A percentile compares a stretch with the other conserved stretches of the same genome.
Conservation (phyloP, 2,113 vertebrate species). For the Cyanistes caeruleus region DNA sequence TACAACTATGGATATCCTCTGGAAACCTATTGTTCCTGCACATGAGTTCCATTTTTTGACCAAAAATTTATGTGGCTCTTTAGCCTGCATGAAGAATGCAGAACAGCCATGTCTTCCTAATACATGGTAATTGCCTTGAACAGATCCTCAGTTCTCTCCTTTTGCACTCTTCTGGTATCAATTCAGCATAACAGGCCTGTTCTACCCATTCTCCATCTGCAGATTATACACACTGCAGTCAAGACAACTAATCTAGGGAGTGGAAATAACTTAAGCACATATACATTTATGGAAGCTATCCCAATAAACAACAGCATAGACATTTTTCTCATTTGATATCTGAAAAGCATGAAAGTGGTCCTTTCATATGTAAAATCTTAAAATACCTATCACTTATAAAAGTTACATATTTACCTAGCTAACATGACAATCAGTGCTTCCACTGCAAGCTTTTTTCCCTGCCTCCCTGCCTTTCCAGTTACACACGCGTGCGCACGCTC, state of each 20-base stretch:
- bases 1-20: not conserved
- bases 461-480: not conserved
- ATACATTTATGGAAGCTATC: not conserved
- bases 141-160: not conserved
- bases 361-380: not conserved
- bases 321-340: not conserved
- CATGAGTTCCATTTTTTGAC: not conserved
- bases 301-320: not conserved
- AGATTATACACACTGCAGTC: not conserved
- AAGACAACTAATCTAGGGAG: not conserved
- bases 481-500: fast-evolving
- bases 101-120: not conserved
- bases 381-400: not conserved
- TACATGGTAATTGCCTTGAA: not conserved
- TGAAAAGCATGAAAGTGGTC: not conserved
- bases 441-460: not conserved
- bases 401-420: not conserved
- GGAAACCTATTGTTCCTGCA: not conserved
- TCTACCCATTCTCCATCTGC: not conserved
- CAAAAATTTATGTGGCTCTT: not conserved
- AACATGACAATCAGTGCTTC: not conserved
- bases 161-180: not conserved
- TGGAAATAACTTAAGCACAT: not conserved
- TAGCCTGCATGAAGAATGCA: not conserved
- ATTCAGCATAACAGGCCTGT: not conserved